Evolutionary conservation across 2,797 vertebrate species (phyloP).

Genomic region (Hafferia zeledoni): DNA sequence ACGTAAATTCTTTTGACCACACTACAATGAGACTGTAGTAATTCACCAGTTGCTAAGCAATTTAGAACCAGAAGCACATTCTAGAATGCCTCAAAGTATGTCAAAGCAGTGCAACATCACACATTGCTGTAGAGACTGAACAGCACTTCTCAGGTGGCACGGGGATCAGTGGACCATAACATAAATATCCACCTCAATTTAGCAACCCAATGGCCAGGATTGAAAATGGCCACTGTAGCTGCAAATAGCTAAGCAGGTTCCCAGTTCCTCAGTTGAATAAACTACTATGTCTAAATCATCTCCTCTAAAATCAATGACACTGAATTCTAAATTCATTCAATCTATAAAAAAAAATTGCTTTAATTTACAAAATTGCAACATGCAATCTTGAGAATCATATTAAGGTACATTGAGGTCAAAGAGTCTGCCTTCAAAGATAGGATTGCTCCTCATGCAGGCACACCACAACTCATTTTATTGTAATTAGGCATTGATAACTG

Average conservation of each 20-base stretch:
- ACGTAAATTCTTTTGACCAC: neutral
- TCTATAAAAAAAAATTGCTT: slow-evolving; percentile 28
- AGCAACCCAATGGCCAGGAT: neutral
- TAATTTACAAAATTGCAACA: slow-evolving; percentile 40
- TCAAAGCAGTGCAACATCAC: neutral
- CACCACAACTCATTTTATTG: slow-evolving; percentile 22
- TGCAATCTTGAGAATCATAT: neutral
- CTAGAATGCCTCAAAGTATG: neutral
- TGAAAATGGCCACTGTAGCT: neutral
- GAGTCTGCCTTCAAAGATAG: neutral
- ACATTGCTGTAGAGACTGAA: neutral
- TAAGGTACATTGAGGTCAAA: slow-evolving; percentile 19
- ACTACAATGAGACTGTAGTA: neutral
- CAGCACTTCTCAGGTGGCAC: neutral
- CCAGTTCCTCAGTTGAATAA: neutral
- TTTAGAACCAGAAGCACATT: slow-evolving; percentile 1
- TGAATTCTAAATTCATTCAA: slow-evolving; percentile 26
- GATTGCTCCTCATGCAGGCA: neutral
- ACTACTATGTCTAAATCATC: neutral
- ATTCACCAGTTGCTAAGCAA: neutral
- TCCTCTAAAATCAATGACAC: slow-evolving; percentile 8
- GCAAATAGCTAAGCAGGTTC: neutral
- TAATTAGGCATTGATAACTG: slow-evolving; percentile 3
- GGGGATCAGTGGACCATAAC: neutral
- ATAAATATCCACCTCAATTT: slow-evolving; percentile 25